phyloP scores from a whole-genome alignment of 2,113 vertebrate species.

The Varanus salvator region DNA sequence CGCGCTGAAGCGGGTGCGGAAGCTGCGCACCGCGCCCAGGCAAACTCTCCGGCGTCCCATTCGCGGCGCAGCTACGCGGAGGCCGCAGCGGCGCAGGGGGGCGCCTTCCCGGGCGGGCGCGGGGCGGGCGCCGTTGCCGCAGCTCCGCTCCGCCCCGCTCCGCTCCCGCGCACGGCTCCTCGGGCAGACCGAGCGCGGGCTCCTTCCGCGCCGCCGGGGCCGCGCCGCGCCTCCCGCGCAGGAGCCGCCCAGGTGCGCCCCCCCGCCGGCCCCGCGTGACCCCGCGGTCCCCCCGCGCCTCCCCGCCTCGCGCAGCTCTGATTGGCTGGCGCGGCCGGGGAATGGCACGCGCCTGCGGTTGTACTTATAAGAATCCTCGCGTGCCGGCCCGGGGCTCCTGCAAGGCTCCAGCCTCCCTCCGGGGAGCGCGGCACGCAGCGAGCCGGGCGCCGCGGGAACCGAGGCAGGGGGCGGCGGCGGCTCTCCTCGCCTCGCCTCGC shows the following conservation, averaged over 20 bases:
- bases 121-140: too few relatives aligned
- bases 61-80: too few relatives aligned
- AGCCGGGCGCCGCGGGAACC: conserved; percentile 8
- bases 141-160: too few relatives aligned
- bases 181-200: too few relatives aligned
- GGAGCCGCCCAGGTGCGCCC: conserved; percentile 30
- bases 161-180: too few relatives aligned
- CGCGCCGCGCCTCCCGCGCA: too few relatives aligned
- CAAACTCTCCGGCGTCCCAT: too few relatives aligned
- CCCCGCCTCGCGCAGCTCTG: conserved; percentile 63
- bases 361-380: conserved; percentile 92
- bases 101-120: too few relatives aligned
- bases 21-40: too few relatives aligned
- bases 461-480: background rate
- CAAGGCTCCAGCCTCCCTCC: conserved; percentile 62
- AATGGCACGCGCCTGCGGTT: conserved; percentile 91
- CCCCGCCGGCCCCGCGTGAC: background rate
- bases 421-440: conserved; percentile 23
- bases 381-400: conserved; percentile 80
- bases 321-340: conserved; percentile 85
- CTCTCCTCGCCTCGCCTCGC: background rate
- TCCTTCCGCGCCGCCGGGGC: background rate
- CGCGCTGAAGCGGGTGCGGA: too few relatives aligned
- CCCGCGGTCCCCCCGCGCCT: background rate
- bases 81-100: too few relatives aligned